A percentile compares a stretch with the other conserved stretches of the same genome.
These are phyloP conservation scores for Ormyrus labotus DNA, from an alignment of 2,888 invertebrate species.

Conservation along the genomic window DNA sequence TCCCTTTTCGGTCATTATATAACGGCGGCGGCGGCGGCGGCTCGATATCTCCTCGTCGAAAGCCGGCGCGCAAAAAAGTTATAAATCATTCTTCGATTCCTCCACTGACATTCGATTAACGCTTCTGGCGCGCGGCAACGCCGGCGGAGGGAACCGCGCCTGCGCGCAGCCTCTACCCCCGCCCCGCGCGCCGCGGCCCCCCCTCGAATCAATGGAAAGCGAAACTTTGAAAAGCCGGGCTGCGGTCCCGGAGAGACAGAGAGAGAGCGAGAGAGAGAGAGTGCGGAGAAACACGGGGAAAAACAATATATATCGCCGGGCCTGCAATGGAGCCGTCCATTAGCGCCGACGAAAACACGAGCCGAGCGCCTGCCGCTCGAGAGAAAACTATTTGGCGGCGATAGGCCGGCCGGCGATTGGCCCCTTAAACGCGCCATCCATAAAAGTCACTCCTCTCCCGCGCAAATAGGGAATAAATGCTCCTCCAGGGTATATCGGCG, in stretches of 20 bases:
- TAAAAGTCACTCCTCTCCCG: constrained; percentile 51
- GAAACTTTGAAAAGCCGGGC: constrained; percentile 26
- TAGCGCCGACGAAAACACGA: constrained; percentile 17
- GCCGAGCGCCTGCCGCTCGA: neutral
- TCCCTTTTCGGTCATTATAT: constrained; percentile 9
- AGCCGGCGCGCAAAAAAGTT: constrained; percentile 16
- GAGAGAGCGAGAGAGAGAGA: neutral
- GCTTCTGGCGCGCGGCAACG: neutral
- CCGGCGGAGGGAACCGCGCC: neutral
- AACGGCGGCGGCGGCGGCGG: neutral
- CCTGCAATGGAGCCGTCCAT: neutral
- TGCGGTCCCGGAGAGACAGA: neutral
- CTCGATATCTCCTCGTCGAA: constrained; percentile 6
- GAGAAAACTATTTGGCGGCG: constrained; percentile 23
- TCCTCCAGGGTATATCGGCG: constrained; percentile 64
- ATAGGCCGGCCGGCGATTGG: constrained; percentile 21
- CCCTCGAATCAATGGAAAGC: neutral
- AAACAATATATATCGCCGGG: constrained; percentile 8
- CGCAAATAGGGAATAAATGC: constrained; percentile 68
- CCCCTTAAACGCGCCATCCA: constrained; percentile 34
- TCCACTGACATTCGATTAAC: constrained; percentile 36
- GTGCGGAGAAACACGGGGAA: neutral
- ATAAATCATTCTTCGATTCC: constrained; percentile 37
- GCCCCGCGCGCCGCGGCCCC: neutral
- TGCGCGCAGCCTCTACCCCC: neutral